These are phyloP conservation scores for Crepidodera aurea DNA, from an alignment of 2,888 invertebrate species.

Conservation along the genomic window DNA sequence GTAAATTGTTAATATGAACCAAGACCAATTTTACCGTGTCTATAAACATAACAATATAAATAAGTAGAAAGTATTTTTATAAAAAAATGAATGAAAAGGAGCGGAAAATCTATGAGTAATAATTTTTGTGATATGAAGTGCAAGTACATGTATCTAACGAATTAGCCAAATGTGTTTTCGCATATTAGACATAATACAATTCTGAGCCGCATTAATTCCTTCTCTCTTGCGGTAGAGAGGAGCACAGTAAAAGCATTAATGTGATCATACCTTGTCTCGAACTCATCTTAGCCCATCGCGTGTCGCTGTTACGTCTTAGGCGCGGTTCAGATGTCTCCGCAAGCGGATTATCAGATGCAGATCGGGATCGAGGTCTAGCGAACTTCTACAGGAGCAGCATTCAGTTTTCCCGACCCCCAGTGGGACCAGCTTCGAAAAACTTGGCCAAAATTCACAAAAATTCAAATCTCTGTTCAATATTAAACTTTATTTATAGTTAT, in stretches of 20 bases:
- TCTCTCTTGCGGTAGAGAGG: conserved; percentile 58
- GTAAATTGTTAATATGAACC: too few relatives aligned
- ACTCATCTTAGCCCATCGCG: conserved; percentile 58
- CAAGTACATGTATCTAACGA: conserved; percentile 49
- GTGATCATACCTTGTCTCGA: conserved; percentile 61
- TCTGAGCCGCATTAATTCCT: conserved; percentile 59
- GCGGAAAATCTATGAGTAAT: background rate
- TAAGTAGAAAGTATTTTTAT: too few relatives aligned
- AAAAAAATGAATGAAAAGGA: too few relatives aligned
- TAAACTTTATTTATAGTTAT: too few relatives aligned
- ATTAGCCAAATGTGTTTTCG: conserved; percentile 60
- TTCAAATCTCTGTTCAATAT: background rate
- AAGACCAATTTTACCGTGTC: too few relatives aligned
- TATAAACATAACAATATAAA: too few relatives aligned
- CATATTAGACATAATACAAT: conserved; percentile 60
- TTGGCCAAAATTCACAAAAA: background rate
- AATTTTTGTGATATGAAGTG: too few relatives aligned
- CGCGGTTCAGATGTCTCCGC: conserved; percentile 59
- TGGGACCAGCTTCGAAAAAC: background rate
- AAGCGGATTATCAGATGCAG: conserved; percentile 62
- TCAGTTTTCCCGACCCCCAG: background rate
- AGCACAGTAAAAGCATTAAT: conserved; percentile 62
- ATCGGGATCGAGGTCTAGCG: conserved; percentile 44
- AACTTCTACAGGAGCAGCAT: conserved; percentile 3
- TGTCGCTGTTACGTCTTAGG: conserved; percentile 57